Evolutionary conservation across 2,113 vertebrate genomes (phyloP), one percentile per base, ranked within the genome.

Genomic region (Vimba vimba): DNA sequence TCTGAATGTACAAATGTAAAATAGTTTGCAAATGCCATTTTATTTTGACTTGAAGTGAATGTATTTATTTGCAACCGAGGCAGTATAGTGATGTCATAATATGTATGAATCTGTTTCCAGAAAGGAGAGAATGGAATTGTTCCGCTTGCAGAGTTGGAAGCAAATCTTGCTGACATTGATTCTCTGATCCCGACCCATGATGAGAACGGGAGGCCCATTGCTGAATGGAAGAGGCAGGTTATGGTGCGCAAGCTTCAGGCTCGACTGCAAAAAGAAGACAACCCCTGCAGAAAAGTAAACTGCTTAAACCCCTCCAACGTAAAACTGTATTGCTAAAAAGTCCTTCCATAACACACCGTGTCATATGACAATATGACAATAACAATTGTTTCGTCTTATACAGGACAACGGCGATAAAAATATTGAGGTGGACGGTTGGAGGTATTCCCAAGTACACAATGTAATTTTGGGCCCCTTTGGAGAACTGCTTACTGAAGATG

Each of bases 201-300:
- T 1, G 97, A 97, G 85, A 84, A 76, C 0, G 97, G 97, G 19
- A 92, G 30, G 9, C 94, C 95, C 19, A 98, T 99, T 30, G 96
- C 97, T 0, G 98, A 99, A 91, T 98, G 98, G 98, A 99, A 98
- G 91, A 95, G 97, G 62, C 98, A 99, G 88, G 97, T 98, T 92
- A 98, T 99, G 96, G 96, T 99, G 83, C 94, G 95, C 7, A 95
- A 96, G 92, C 94, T 99, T 86, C 96, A 96, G 87, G 93, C 95
- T 8, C 94, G 96, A 39, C 92, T 97, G 87, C 92, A 89, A 5
- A 91, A 92, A 3, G 94, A 96, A 36, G 93, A 92, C 3, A 87
- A 91, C 0, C 90, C 89, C 25, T 90, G 87, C 79, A 93, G 68
- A 86, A 93, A 96, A 95, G 96, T 97, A 93, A 57, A 76, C 57